Percentiles rank a stretch among this genome's conserved stretches.
phyloP scores from a whole-genome alignment of 1,140 invertebrate genomes.

The Drosophila nigromelanica region DNA sequence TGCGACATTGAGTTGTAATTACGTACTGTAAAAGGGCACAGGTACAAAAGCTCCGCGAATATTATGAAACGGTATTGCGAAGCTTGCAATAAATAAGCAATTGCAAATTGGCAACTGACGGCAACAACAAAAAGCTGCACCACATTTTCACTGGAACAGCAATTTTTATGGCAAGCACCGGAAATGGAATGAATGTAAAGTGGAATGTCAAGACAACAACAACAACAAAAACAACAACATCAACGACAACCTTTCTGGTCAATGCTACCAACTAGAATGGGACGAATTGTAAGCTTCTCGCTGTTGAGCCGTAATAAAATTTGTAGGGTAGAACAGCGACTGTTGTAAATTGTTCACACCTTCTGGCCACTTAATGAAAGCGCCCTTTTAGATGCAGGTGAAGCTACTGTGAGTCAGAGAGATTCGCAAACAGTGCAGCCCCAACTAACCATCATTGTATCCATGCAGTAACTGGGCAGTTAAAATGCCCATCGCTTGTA shows the following conservation, averaged over 20 bases:
- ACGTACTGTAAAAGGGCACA: slow-evolving; percentile 22
- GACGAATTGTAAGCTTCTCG: slow-evolving; percentile 4
- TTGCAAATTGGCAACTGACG: slow-evolving; percentile 44
- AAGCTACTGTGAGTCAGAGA: slow-evolving; percentile 29
- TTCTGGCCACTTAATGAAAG: slow-evolving; percentile 42
- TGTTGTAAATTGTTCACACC: slow-evolving; percentile 26
- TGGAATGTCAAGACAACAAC: neutral
- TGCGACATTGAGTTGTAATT: slow-evolving; percentile 44
- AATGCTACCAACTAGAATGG: too few relatives aligned
- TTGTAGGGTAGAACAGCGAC: slow-evolving; percentile 35
- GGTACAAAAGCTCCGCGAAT: neutral
- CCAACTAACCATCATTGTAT: neutral
- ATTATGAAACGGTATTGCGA: slow-evolving; percentile 1
- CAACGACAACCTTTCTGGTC: neutral
- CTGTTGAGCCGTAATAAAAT: slow-evolving; percentile 43
- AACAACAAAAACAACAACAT: neutral
- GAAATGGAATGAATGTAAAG: slow-evolving; percentile 24
- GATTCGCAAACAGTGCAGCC: neutral
- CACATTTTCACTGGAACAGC: slow-evolving; percentile 11
- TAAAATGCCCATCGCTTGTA: slow-evolving; percentile 4
- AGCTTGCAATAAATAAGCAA: slow-evolving; percentile 46
- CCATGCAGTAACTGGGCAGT: neutral
- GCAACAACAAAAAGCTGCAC: slow-evolving; percentile 33
- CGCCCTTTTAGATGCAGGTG: slow-evolving; percentile 38
- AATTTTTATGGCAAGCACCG: slow-evolving; percentile 36